These are phyloP conservation scores for Glareola pratincola DNA, from an alignment of 2,113 vertebrate genomes.

Conservation along the genomic window DNA sequence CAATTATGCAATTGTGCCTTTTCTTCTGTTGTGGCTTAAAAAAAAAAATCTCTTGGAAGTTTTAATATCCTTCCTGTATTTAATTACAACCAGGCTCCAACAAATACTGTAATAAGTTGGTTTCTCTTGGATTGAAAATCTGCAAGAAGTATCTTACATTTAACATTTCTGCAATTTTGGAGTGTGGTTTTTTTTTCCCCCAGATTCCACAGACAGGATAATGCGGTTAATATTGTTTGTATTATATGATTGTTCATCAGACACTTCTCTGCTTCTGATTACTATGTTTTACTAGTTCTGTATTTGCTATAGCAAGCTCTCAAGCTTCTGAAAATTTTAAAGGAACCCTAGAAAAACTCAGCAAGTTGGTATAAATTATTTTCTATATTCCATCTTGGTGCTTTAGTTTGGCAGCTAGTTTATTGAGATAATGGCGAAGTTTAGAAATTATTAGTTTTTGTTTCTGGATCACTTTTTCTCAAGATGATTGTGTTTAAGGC, in stretches of 20 bases:
- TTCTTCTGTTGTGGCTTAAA: constrained; percentile 82
- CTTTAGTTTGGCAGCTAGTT: not conserved
- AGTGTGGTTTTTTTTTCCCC: not conserved
- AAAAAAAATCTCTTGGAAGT: constrained; percentile 74
- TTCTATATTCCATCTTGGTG: not conserved
- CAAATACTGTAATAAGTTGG: constrained; percentile 57
- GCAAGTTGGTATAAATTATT: not conserved
- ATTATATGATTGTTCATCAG: constrained; percentile 7
- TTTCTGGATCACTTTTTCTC: not conserved
- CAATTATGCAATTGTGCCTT: constrained; percentile 77
- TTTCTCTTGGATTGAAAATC: constrained; percentile 47
- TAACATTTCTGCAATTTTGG: constrained; percentile 23
- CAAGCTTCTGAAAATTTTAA: not conserved
- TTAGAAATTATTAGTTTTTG: not conserved
- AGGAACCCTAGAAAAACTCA: not conserved
- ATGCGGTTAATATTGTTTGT: constrained; percentile 25
- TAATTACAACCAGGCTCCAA: constrained; percentile 76
- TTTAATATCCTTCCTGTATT: constrained; percentile 81
- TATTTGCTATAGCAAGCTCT: not conserved
- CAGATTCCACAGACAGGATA: not conserved
- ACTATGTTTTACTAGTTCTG: not conserved
- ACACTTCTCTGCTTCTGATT: constrained; percentile 25
- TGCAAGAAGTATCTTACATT: constrained; percentile 50
- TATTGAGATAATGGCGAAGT: not conserved
- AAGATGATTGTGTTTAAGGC: not conserved